phyloP scores from a whole-genome alignment of 2,888 invertebrate species.

The Yponomeuta malinellus region DNA sequence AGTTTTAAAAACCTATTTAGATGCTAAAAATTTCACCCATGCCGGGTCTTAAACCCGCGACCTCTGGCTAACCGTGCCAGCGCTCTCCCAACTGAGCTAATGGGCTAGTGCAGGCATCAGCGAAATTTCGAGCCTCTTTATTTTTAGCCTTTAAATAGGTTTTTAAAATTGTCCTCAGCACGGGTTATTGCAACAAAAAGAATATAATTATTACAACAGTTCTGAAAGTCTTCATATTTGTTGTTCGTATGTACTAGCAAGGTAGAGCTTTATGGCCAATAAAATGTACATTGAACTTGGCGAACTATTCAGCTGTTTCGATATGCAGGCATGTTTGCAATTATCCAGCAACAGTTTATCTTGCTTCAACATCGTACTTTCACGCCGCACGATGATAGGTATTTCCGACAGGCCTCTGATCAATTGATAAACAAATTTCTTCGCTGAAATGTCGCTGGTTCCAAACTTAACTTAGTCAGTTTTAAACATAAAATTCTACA shows the following conservation, averaged over 20 bases:
- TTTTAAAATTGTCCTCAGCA: no score
- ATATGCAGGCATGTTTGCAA: background rate
- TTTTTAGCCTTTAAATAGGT: no score
- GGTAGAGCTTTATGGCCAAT: background rate
- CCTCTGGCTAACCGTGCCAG: no score
- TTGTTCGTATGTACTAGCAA: background rate
- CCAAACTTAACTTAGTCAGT: background rate
- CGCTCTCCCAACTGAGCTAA: no score
- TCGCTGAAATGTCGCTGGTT: background rate
- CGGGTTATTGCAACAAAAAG: no score
- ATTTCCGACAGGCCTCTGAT: slow-evolving; percentile 3
- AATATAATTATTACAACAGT: no score
- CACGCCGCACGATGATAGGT: background rate
- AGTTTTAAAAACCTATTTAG: background rate
- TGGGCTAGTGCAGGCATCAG: no score
- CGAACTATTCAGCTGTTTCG: background rate
- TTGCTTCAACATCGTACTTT: background rate
- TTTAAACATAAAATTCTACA: background rate
- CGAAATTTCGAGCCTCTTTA: no score
- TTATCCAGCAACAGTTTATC: slow-evolving; percentile 2
- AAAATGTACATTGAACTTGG: background rate
- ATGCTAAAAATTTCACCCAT: no score
- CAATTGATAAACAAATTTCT: background rate
- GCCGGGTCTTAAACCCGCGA: no score
- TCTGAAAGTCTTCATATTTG: background rate